A percentile compares a stretch with the other conserved stretches of the same genome.
phyloP scores from a whole-genome alignment of 2,797 vertebrate genomes.

The Argyrosomus regius region DNA sequence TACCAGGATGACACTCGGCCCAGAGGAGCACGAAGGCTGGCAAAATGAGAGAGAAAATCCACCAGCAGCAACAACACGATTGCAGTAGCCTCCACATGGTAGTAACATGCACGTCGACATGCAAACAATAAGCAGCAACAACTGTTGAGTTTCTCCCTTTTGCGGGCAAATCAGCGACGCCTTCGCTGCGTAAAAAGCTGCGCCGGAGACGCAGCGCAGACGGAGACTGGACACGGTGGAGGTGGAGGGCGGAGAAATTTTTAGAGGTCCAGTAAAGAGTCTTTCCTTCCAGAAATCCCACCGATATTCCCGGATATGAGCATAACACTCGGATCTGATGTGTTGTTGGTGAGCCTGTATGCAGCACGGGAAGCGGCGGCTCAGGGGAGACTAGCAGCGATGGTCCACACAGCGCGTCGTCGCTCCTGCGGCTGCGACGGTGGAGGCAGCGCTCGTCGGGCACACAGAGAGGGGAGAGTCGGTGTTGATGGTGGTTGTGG shows the following conservation, averaged over 20 bases:
- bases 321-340: slow-evolving; percentile 56
- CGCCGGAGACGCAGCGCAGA: slow-evolving; percentile 50
- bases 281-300: slow-evolving; percentile 55
- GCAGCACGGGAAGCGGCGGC: slow-evolving; percentile 11
- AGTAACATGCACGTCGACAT: slow-evolving; percentile 89
- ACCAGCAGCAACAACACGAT: slow-evolving; percentile 90
- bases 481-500: slow-evolving; percentile 22
- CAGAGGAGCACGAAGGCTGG: slow-evolving; percentile 89
- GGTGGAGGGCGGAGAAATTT: slow-evolving; percentile 41
- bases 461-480: slow-evolving; percentile 74
- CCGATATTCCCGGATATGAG: slow-evolving; percentile 65
- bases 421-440: slow-evolving; percentile 44
- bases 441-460: slow-evolving; percentile 75
- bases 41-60: slow-evolving; percentile 92
- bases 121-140: slow-evolving; percentile 79
- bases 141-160: slow-evolving; percentile 86
- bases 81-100: slow-evolving; percentile 96
- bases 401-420: slow-evolving; percentile 64
- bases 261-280: slow-evolving; percentile 69
- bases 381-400: slow-evolving; percentile 38
- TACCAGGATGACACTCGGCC: slow-evolving; percentile 94
- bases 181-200: slow-evolving; percentile 68
- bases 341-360: neutral
- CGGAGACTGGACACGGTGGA: slow-evolving; percentile 31
- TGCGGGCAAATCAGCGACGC: slow-evolving; percentile 62